These are phyloP conservation scores for Clinocottus analis DNA, from an alignment of 2,113 vertebrate species.

Conservation along the genomic window DNA sequence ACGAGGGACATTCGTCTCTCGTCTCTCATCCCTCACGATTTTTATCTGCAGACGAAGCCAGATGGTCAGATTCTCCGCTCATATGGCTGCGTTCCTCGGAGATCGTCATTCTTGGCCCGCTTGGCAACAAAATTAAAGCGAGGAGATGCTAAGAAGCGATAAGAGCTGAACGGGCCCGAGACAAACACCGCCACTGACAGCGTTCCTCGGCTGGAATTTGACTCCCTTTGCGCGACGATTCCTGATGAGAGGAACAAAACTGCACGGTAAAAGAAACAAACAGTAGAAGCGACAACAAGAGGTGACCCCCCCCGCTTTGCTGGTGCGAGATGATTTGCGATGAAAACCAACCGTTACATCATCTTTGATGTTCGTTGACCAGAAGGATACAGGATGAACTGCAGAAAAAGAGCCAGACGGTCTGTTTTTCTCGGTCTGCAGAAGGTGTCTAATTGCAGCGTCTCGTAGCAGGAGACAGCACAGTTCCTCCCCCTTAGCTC, in stretches of 20 bases:
- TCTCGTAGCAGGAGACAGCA: slow-evolving; percentile 2
- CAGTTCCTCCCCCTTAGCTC: neutral
- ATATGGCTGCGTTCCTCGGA: slow-evolving; percentile 67
- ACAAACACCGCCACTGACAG: neutral
- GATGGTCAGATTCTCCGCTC: slow-evolving; percentile 76
- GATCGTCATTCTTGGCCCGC: slow-evolving; percentile 50
- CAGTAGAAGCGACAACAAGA: neutral
- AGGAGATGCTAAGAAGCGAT: slow-evolving; percentile 17
- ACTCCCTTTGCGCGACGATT: neutral
- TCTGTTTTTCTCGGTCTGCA: slow-evolving; percentile 13
- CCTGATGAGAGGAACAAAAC: neutral
- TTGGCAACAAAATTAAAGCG: slow-evolving; percentile 13
- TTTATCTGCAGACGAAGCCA: slow-evolving; percentile 65
- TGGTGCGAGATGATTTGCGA: slow-evolving; percentile 38
- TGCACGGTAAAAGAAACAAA: neutral
- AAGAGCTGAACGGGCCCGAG: slow-evolving; percentile 16
- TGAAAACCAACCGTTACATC: slow-evolving; percentile 21
- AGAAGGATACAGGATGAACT: neutral
- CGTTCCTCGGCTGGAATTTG: neutral
- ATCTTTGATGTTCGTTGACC: slow-evolving; percentile 9
- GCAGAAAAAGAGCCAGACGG: neutral
- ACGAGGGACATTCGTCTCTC: slow-evolving; percentile 61
- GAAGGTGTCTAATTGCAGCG: neutral
- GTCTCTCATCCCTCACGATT: slow-evolving; percentile 52
- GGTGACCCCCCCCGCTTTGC: neutral